A percentile compares a stretch with the other conserved stretches of the same genome.
Conservation (phyloP, 2,888 invertebrate genomes). For the Dasypolia templi region DNA sequence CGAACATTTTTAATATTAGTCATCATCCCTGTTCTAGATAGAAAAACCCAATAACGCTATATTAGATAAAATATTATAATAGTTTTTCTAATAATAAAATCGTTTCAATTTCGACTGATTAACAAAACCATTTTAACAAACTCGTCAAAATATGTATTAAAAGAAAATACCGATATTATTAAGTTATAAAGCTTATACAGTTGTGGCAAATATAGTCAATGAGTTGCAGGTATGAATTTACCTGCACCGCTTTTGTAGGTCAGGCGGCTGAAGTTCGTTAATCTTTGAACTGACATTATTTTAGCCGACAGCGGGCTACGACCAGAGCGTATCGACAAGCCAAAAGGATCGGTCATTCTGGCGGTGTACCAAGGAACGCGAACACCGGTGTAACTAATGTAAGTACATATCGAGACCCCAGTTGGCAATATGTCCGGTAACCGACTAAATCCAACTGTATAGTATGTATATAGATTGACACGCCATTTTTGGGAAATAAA, state of each 20-base stretch:
- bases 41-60: too few relatives aligned
- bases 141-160: slow-evolving; percentile 16
- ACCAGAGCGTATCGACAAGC: slow-evolving; percentile 86
- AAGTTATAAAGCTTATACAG: too few relatives aligned
- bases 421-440: slow-evolving; percentile 82
- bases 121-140: slow-evolving; percentile 1
- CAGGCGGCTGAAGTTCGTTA: slow-evolving; percentile 89
- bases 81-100: background rate
- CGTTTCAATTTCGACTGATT: slow-evolving; percentile 4
- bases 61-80: background rate
- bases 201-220: slow-evolving; percentile 56
- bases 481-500: slow-evolving; percentile 4
- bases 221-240: slow-evolving; percentile 72
- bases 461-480: background rate
- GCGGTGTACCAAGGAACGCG: slow-evolving; percentile 90
- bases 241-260: slow-evolving; percentile 85
- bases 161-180: slow-evolving; percentile 13
- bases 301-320: slow-evolving; percentile 84
- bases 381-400: slow-evolving; percentile 86
- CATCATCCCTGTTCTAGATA: too few relatives aligned
- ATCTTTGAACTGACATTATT: slow-evolving; percentile 90
- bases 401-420: slow-evolving; percentile 88
- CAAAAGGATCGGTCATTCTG: slow-evolving; percentile 90
- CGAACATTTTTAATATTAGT: too few relatives aligned
- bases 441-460: slow-evolving; percentile 33